Evolutionary conservation across 2,888 invertebrate species (phyloP), one percentile per base, ranked within the genome.

Genomic region (Nysson spinosus): DNA sequence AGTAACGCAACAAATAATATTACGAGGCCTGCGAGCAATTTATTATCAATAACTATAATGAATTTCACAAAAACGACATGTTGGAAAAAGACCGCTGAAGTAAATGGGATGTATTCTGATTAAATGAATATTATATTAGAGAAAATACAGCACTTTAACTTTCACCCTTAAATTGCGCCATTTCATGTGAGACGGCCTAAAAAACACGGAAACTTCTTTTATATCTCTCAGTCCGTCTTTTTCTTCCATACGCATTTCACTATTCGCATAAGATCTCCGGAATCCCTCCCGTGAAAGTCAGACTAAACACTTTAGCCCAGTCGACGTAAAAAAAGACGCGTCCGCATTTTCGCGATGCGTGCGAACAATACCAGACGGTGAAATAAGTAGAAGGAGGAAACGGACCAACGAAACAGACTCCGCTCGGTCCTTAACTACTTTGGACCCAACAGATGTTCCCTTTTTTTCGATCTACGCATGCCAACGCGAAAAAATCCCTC

Each of bases 251-350:
- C 19, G 16, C 51, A 11, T 24, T 20, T 62, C 46, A 5, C 22
- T 2, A 30, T 44, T 37, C 47, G 14, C 40, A 19, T 43, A 46
- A 40, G 47, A 51, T 44, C 52, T 7, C 46, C 58, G 16, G 57
- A 56, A 57, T 50, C 40, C 42, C 42, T 61, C 30, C 43, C 24
- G 17, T 16, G 60, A 43, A 46, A 62, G 16, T 66, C 69, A 82
- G 80, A 81, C 78, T 81, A 82, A 82, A 82, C 81, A 82, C 79
- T 77, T 81, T 80, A 79, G 72, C 63, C 68, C 50, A 40, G 32
- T 12, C 40, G 55, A 12, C 39, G 58, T 56, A 56, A 69, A 76
- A 77, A 75, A 68, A 50, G 61, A 51, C 56, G 44, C 69, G 42
- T 22, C 40, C 47, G 62, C 62, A 37, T 66, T 71, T 69, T 71